Evolutionary conservation across 2,113 vertebrate species (phyloP), one percentile per base, ranked within the genome.

Genomic region (Leptocoma aspasia): DNA sequence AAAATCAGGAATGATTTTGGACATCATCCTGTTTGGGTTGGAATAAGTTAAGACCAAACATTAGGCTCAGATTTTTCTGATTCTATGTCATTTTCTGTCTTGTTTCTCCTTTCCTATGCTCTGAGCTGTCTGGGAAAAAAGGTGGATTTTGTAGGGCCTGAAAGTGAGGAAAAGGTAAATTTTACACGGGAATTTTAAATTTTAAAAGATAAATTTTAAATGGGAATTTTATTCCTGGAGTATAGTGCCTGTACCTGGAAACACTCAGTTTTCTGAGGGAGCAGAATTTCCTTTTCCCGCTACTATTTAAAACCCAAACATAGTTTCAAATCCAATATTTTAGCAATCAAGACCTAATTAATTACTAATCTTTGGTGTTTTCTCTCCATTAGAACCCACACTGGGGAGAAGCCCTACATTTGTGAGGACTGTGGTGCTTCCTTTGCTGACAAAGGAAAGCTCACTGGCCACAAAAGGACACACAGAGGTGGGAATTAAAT

Each of bases 341-440:
- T 26, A 31, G 41, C 56, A 61, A 26, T 18, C 6, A 5, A 24
- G 45, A 69, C 10, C 15, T 73, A 4, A 17, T 13, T 72, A 47
- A 26, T 69, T n/a, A 41, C 41, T 35, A 10, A 18, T 22, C 4
- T 0, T 19, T 35, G 47, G 15, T 60, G 19, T 10, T 69, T 45
- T 2, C 4, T 31, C 91, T 56, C 63, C 3, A 27, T 31, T 41
- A 98, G 97, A 76, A 97, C 96, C 60, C 97, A 98, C 52, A 98
- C 97, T 2, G 97, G 97, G 54, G 97, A 98, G 82, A 98, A 96
- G 87, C 97, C 97, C 1, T 98, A 98, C 30, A 79, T 98, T 28
- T 98, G 97, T 42, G 97, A 98, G 76, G 97, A 97, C 20, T 98
- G 97, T 0, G 97, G 97, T 2, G 95, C 96, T 21, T 96, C 96